Evolutionary conservation across 2,888 invertebrate species (phyloP), one percentile per base, ranked within the genome.

Genomic region (Aphodius sticticus): DNA sequence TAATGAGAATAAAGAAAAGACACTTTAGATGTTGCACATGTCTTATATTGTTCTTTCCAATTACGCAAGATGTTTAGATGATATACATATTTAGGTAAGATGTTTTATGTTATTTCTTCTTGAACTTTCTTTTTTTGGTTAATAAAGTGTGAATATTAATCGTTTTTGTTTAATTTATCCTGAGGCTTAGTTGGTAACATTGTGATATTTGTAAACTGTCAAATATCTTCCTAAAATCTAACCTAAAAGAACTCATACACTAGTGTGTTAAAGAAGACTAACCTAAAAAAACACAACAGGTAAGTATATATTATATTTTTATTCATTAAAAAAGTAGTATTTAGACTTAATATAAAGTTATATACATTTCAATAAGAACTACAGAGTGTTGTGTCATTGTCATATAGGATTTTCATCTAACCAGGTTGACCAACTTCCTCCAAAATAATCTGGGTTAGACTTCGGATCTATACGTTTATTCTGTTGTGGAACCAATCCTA

Each of bases 111-210:
- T 88, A 87, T 53, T 53, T 53, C 12, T 12, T 53, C 53, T 12
- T 53, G 9, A 53, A 26, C 38, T 35, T 36, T 76, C 77, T 77
- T 88, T 88, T 88, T 88, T 84, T 86, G 83, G 80, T 80, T 83
- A 82, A 88, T 89, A 89, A 89, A 89, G 89, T 89, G 89, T 89
- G 89, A 87, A 86, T 87, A 88, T 87, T 86, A 86, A 80, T 53
- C 2, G 35, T 12, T 69, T 76, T 6, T 76, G n/a, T 53, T 76
- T 69, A 16, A 69, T 53, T 76, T 76, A 16, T 15, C 53, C 69
- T 36, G n/a, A n/a, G n/a, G n/a, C n/a, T n/a, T n/a, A n/a, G n/a
- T n/a, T n/a, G n/a, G n/a, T n/a, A n/a, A n/a, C n/a, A n/a, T n/a
- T n/a, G n/a, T n/a, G n/a, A n/a, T n/a, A n/a, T n/a, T n/a, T n/a